Conservation (phyloP, 2,888 invertebrate genomes). For the Tetragonisca angustula region DNA sequence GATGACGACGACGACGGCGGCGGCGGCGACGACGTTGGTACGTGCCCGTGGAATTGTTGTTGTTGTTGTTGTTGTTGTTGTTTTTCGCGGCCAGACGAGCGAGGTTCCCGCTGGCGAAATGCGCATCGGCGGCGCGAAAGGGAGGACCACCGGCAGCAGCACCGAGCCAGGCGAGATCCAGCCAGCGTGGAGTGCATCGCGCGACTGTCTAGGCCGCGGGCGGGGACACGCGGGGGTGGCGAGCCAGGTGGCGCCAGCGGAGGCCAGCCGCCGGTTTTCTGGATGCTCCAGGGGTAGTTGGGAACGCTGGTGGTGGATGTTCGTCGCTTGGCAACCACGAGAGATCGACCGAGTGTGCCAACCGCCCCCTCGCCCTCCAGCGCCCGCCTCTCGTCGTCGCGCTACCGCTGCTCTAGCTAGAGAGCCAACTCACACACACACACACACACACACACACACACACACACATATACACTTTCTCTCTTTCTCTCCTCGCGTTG, state of each 20-base stretch:
- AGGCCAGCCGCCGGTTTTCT: conserved; percentile 73
- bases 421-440: background rate
- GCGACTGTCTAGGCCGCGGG: conserved; percentile 73
- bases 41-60: background rate
- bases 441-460: too few relatives aligned
- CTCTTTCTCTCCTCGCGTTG: background rate
- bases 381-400: conserved; percentile 5
- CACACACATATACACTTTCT: too few relatives aligned
- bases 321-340: conserved; percentile 82
- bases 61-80: too few relatives aligned
- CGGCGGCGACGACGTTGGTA: conserved; percentile 3
- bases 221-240: conserved; percentile 52
- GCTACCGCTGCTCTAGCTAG: conserved; percentile 11
- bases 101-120: conserved; percentile 39
- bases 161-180: conserved; percentile 73
- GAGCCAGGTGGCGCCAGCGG: conserved; percentile 59
- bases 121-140: conserved; percentile 51
- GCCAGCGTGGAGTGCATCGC: conserved; percentile 80
- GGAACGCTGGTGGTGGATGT: conserved; percentile 74
- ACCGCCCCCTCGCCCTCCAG: conserved; percentile 80
- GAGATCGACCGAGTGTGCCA: conserved; percentile 82
- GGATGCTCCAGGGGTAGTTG: conserved; percentile 61
- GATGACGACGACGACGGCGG: background rate
- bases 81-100: conserved; percentile 36
- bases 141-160: conserved; percentile 62